A percentile compares a stretch with the other conserved stretches of the same genome.
Evolutionary conservation across 2,888 invertebrate species (phyloP).

Genomic region (Tipula lateralis): DNA sequence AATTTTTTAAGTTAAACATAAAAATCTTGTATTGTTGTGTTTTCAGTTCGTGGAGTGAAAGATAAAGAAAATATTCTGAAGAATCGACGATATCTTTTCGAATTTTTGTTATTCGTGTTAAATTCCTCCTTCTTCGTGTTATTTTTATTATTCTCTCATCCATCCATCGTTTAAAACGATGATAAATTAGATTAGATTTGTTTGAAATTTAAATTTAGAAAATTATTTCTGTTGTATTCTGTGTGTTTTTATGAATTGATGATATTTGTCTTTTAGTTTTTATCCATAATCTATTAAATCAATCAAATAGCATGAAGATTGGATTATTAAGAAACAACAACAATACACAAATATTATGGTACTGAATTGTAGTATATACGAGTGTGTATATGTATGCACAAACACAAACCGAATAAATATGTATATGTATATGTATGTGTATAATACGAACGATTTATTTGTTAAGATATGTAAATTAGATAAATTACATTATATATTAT

Average conservation of each 20-base stretch:
- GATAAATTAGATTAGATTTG: conserved; percentile 24
- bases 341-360: not conserved
- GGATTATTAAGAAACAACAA: not conserved
- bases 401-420: not conserved
- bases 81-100: not conserved
- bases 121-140: not conserved
- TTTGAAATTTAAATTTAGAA: conserved; percentile 19
- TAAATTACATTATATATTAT: not conserved
- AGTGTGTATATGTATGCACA: too few relatives aligned
- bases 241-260: conserved; percentile 15
- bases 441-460: not conserved
- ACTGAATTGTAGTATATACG: not conserved
- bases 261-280: conserved; percentile 24
- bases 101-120: not conserved
- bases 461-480: conserved; percentile 24
- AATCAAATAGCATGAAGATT: conserved; percentile 24
- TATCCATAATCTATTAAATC: conserved; percentile 24
- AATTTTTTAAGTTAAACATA: conserved; percentile 12
- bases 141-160: not conserved
- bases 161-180: not conserved
- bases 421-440: not conserved
- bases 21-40: conserved; percentile 15
- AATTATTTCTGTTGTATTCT: conserved; percentile 1
- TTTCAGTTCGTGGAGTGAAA: not conserved
- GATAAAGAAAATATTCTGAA: not conserved